phyloP scores from a whole-genome alignment of 2,888 invertebrate genomes.

The Drosophila tanythrix region DNA sequence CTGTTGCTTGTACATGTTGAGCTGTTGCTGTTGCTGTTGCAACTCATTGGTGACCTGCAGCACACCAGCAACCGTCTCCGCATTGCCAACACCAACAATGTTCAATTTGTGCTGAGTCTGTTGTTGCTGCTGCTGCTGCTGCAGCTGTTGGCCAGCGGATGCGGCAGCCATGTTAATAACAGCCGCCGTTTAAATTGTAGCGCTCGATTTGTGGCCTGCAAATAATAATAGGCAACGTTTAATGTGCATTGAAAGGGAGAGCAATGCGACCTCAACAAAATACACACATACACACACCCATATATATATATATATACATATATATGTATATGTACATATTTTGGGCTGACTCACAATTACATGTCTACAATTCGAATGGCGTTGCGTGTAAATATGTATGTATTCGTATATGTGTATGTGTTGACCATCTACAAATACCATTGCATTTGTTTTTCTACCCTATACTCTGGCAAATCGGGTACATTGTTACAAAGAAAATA shows the following conservation, averaged over 20 bases:
- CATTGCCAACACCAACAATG: slow-evolving; percentile 71
- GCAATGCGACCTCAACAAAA: not conserved
- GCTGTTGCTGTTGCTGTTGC: slow-evolving; percentile 68
- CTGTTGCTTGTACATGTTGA: slow-evolving; percentile 67
- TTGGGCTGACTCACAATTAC: slow-evolving; percentile 18
- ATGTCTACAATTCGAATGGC: slow-evolving; percentile 24
- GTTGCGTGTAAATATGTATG: slow-evolving; percentile 1
- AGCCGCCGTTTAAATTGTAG: slow-evolving; percentile 58
- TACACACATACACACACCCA: not conserved
- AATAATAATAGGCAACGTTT: slow-evolving; percentile 25
- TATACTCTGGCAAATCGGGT: not conserved
- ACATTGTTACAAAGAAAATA: not conserved
- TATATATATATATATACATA: not conserved
- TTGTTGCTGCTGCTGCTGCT: slow-evolving; percentile 68
- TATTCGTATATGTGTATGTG: not conserved
- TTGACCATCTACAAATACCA: slow-evolving; percentile 15
- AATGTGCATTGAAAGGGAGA: slow-evolving; percentile 7
- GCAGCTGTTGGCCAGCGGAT: slow-evolving; percentile 84
- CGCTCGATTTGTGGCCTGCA: slow-evolving; percentile 58
- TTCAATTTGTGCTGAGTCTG: slow-evolving; percentile 80
- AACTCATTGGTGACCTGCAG: slow-evolving; percentile 68
- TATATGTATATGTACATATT: not conserved
- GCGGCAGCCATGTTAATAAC: slow-evolving; percentile 84
- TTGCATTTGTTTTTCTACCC: slow-evolving; percentile 17
- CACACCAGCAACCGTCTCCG: slow-evolving; percentile 65